Base-by-base conservation (phyloP, 2,888 invertebrate genomes). In the Andrena bucephala region DNA sequence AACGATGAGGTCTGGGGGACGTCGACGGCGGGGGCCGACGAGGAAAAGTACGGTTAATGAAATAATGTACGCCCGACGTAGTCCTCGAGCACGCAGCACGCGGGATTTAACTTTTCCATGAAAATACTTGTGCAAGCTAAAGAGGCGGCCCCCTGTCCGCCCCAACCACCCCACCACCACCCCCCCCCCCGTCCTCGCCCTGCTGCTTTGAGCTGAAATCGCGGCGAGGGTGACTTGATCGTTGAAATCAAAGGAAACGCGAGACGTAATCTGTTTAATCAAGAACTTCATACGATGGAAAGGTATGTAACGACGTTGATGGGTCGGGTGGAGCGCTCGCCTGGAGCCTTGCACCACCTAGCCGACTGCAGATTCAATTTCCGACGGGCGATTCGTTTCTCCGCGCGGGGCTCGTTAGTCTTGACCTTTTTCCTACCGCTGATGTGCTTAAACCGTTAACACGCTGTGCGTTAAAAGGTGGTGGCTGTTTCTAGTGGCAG, bases 31-130 rank as follows among this genome's bases (percentile, higher is more conserved):
- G 69, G 73, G 79, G 73, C 70, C 71, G 82, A 68, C 76, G 79
- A 87, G 89, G 81, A 84, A 89, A 90, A 89, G 90, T 87, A 86
- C 86, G 88, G 85, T 86, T 90, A 90, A 90, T 91, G 89, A 90
- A 90, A 91, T 91, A 90, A 90, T 87, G 87, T 83, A 88, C 90
- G 89, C 87, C 83, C 89, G 89, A 85, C 81, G 86, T 89, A 74
- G 82, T 85, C 84, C 81, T 85, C 83, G 83, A 81, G 89, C 81
- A 81, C 84, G 79, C 83, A 78, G 77, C 81, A 82, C 82, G 83
- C 86, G 65, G 80, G 72, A 85, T 87, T 85, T 83, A 88, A 81
- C 86, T 88, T 90, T 90, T 87, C 84, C 84, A 68, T 86, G 84
- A 86, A 89, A 90, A 90, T 87, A 71, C 81, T 89, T 70, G 88